These are phyloP conservation scores for Nycticorax nycticorax DNA, from an alignment of 2,113 vertebrate genomes.

Conservation along the genomic window DNA sequence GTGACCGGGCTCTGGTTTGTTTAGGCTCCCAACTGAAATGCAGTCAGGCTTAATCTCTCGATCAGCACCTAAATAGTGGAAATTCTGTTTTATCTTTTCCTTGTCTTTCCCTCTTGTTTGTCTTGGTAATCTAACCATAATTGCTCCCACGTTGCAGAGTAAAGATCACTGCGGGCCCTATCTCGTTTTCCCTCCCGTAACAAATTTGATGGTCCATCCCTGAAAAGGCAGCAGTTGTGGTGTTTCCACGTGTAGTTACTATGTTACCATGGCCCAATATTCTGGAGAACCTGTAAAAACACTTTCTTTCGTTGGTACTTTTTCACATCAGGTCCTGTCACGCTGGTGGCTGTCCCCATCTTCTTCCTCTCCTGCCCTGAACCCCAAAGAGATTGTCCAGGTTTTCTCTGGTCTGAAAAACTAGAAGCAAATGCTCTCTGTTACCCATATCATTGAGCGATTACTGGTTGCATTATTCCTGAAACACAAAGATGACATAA, in stretches of 20 bases:
- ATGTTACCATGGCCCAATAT: not conserved
- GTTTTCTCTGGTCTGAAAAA: not conserved
- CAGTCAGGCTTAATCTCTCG: not conserved
- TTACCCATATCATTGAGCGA: not conserved
- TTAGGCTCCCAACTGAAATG: constrained; percentile 6
- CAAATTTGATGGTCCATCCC: not conserved
- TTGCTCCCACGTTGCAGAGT: not conserved
- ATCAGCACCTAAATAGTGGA: constrained; percentile 2
- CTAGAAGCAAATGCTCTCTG: not conserved
- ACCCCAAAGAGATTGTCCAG: not conserved
- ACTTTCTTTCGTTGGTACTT: not conserved
- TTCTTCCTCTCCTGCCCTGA: not conserved
- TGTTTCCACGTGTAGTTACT: not conserved
- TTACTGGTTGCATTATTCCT: not conserved
- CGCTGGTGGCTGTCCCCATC: rapidly evolving
- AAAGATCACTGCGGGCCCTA: not conserved
- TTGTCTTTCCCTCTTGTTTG: constrained; percentile 25
- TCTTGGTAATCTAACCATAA: constrained; percentile 1
- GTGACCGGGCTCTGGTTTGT: constrained; percentile 31
- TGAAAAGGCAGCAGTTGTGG: not conserved
- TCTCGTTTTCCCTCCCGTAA: not conserved
- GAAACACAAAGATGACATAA: constrained; percentile 6
- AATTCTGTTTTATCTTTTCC: constrained; percentile 46
- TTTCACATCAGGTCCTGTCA: not conserved
- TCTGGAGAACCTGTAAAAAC: not conserved